A percentile compares a stretch with the other conserved stretches of the same genome.
Conservation (phyloP, 2,888 invertebrate species). For the Apoderus coryli region DNA sequence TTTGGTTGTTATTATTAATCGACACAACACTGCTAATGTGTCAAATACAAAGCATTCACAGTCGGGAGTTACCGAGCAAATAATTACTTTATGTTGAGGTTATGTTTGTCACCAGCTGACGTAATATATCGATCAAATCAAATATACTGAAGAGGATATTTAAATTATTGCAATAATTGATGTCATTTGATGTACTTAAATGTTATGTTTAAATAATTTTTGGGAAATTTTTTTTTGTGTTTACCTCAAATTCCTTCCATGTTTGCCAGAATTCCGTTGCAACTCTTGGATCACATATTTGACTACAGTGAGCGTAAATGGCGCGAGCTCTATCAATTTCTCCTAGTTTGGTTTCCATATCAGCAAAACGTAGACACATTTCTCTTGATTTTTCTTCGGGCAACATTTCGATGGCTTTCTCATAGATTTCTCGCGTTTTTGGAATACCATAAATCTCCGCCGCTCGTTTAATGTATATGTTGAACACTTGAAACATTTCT, state of each 20-base stretch:
- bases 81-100: too few species aligned
- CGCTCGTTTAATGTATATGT: constrained; percentile 96
- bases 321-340: constrained; percentile 97
- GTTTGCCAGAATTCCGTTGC: constrained; percentile 94
- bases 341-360: constrained; percentile 95
- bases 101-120: too few species aligned
- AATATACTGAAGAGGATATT: too few species aligned
- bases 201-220: too few species aligned
- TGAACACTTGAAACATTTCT: constrained; percentile 96
- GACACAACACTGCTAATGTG: too few species aligned
- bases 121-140: too few species aligned
- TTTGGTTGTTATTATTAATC: too few species aligned
- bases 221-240: too few species aligned
- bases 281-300: constrained; percentile 97
- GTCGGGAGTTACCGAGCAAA: too few species aligned
- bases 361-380: constrained; percentile 93
- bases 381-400: constrained; percentile 82
- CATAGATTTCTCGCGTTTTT: constrained; percentile 92
- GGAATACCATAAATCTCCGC: constrained; percentile 97
- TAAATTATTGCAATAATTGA: too few species aligned
- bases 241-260: constrained; percentile 99
- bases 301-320: constrained; percentile 95
- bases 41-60: too few species aligned
- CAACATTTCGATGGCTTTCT: constrained; percentile 90
- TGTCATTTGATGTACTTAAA: too few species aligned